phyloP scores from a whole-genome alignment of 1,140 invertebrate species.

The Chironomus striatipennis region DNA sequence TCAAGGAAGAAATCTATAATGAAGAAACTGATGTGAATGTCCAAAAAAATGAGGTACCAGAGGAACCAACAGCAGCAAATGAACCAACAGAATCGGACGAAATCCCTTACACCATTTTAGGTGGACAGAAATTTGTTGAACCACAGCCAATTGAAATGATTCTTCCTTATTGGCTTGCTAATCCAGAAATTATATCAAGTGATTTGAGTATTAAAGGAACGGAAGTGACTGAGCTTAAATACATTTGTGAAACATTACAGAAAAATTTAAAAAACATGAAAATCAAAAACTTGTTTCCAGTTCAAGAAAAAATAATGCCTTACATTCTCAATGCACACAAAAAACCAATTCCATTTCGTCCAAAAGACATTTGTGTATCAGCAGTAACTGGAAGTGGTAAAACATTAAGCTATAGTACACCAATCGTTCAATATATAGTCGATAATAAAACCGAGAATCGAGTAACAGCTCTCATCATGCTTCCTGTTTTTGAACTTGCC shows the following conservation, averaged over 20 bases:
- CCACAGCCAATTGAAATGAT: constrained; percentile 54
- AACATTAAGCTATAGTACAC: constrained; percentile 88
- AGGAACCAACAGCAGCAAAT: constrained; percentile 27
- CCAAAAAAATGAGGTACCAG: neutral
- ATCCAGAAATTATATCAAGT: constrained; percentile 65
- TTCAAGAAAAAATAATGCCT: constrained; percentile 78
- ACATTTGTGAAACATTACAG: constrained; percentile 54
- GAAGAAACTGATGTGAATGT: constrained; percentile 24
- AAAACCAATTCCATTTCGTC: constrained; percentile 51
- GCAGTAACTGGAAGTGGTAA: constrained; percentile 98
- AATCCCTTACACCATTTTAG: neutral
- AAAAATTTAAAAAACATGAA: constrained; percentile 59
- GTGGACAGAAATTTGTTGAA: constrained; percentile 25
- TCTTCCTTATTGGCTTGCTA: constrained; percentile 76
- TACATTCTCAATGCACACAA: constrained; percentile 60
- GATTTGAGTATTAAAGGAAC: constrained; percentile 54
- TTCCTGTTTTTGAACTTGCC: constrained; percentile 88
- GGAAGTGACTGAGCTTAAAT: constrained; percentile 49
- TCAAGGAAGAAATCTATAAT: constrained; percentile 23
- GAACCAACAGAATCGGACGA: constrained; percentile 27
- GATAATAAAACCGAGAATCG: constrained; percentile 42
- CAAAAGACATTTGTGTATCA: constrained; percentile 89
- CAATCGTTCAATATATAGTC: constrained; percentile 64
- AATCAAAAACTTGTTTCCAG: constrained; percentile 74
- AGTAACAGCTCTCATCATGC: constrained; percentile 75